Base-by-base conservation (phyloP, 1,140 invertebrate species). In the Euwallacea similis region DNA sequence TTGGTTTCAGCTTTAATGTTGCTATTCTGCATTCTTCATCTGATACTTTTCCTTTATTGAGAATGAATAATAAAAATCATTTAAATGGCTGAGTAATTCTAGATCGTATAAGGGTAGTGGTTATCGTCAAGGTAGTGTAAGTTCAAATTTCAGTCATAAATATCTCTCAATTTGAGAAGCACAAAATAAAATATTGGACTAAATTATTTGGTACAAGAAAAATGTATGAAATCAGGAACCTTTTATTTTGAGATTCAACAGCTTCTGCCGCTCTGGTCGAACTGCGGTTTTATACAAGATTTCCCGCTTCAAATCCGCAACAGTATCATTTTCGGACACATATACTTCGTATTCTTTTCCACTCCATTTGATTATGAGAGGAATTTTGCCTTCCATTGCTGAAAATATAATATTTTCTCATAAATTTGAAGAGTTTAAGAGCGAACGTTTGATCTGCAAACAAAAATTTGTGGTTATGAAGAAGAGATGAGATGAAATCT, bases 161-260 rank as follows among this genome's bases (percentile, higher is more conserved):
- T 33, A 33, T 33, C 21, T 33, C 4, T 33, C 4, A 33, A 33
- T 33, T 33, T 2, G 1, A 4, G 4, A 33, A 33, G 4, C 21
- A 2, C 21, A 33, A 33, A 33, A 33, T 33, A 33, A 33, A 33
- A 1, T 33, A 33, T 33, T 33, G 21, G 21, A 33, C 21, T 33
- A 33, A 33, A 33, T 2, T 9, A 56, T 63, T 63, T 13, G 7
- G 15, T 42, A 33, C 7, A 46, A 6, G 8, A 33, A 33, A 33
- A 33, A 33, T 33, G 21, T 33, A 4, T 33, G 21, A 33, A 33
- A 33, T 33, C 21, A 33, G 21, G 21, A 67, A 93, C 95, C 95
- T 90, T 96, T 95, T 78, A 88, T 86, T 84, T 95, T 97, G 13
- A 98, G 84, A 82, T 98, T 98, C 7, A 98, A 84, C 8, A 98